phyloP scores from a whole-genome alignment of 2,888 invertebrate species.

The Aphidius colemani region DNA sequence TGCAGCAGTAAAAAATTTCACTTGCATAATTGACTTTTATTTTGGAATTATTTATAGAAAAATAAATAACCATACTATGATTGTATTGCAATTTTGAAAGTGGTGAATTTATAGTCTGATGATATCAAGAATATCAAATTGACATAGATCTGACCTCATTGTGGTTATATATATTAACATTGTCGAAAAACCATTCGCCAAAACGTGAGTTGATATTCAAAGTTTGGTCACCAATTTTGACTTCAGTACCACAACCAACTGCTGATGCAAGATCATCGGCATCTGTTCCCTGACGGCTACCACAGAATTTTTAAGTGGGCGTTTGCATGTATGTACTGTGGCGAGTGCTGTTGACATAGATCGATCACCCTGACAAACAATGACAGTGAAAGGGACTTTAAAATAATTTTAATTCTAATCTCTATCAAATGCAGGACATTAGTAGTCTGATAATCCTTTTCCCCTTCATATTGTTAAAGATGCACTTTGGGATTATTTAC shows the following conservation, averaged over 20 bases:
- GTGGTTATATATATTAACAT: constrained; percentile 26
- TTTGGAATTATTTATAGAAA: too few species aligned
- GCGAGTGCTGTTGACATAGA: constrained; percentile 38
- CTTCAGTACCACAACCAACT: constrained; percentile 29
- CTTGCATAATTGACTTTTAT: too few species aligned
- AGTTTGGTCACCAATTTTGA: constrained; percentile 15
- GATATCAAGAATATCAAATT: constrained; percentile 11
- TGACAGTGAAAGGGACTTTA: constrained; percentile 31
- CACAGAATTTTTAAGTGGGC: constrained; percentile 39
- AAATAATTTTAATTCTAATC: constrained; percentile 43
- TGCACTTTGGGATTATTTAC: constrained; percentile 4
- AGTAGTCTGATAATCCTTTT: constrained; percentile 10
- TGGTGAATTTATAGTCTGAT: too few species aligned
- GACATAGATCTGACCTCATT: constrained; percentile 44
- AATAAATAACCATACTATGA: too few species aligned
- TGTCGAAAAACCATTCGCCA: constrained; percentile 25
- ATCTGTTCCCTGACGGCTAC: constrained; percentile 38
- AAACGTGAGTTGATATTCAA: constrained; percentile 24
- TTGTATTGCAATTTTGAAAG: too few species aligned
- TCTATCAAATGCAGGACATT: constrained; percentile 8
- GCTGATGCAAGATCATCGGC: constrained; percentile 40
- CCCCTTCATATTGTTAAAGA: not conserved
- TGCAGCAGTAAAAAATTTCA: too few species aligned
- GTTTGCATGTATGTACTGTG: constrained; percentile 25
- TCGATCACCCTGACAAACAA: constrained; percentile 25